Percentiles rank a stretch among this genome's conserved stretches.
These are phyloP conservation scores for Crypturellus undulatus DNA, from an alignment of 2,113 vertebrate genomes.

Conservation along the genomic window DNA sequence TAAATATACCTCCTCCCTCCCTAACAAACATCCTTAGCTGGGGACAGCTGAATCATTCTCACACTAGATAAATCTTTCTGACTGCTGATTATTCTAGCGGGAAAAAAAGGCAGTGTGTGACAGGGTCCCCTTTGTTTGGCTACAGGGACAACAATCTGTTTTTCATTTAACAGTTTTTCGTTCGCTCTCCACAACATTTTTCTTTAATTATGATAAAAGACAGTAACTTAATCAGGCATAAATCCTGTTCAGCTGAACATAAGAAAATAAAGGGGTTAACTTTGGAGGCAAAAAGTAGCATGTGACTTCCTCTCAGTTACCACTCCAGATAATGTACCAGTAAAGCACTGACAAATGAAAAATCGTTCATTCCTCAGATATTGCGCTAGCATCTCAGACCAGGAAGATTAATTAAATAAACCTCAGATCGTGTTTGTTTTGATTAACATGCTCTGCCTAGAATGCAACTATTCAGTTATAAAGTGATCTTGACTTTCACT, in stretches of 20 bases:
- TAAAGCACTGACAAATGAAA: no score
- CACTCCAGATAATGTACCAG: no score
- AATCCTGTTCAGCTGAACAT: slow-evolving; percentile 75
- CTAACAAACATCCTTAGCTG: background rate
- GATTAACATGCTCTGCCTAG: background rate
- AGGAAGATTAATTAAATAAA: no score
- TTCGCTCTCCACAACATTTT: slow-evolving; percentile 75
- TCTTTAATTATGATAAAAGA: slow-evolving; percentile 87
- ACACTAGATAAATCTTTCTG: slow-evolving; percentile 69
- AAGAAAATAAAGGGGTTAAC: slow-evolving; percentile 75
- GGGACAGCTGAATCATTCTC: slow-evolving; percentile 54
- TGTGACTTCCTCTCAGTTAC: background rate
- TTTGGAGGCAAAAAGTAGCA: slow-evolving; percentile 9
- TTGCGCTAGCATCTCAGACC: no score
- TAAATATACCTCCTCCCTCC: background rate
- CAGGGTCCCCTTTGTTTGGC: slow-evolving; percentile 70
- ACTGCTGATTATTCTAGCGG: slow-evolving; percentile 57
- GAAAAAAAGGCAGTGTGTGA: slow-evolving; percentile 14
- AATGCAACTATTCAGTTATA: background rate
- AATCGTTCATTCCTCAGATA: no score
- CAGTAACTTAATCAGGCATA: slow-evolving; percentile 83
- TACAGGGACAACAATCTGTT: slow-evolving; percentile 76
- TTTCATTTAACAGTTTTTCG: slow-evolving; percentile 70
- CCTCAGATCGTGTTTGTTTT: background rate
- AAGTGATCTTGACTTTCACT: background rate